Percentiles rank a stretch among this genome's conserved stretches.
These are phyloP conservation scores for Drosophila gunungcola DNA, from an alignment of 1,140 invertebrate genomes.

Conservation along the genomic window DNA sequence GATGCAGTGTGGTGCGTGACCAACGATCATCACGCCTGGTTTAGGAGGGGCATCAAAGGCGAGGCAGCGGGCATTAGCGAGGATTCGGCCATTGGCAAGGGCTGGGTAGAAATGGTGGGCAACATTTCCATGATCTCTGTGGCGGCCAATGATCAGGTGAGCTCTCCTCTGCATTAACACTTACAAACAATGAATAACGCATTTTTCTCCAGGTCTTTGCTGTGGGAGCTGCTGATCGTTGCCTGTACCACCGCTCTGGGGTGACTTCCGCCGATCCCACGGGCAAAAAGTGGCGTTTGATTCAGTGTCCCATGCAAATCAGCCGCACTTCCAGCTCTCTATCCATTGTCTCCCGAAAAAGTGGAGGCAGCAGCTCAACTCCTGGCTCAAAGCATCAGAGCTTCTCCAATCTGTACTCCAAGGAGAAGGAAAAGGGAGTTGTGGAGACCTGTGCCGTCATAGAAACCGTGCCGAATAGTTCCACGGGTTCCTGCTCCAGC, in stretches of 20 bases:
- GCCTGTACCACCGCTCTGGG: constrained; percentile 92
- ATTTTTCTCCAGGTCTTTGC: constrained; percentile 86
- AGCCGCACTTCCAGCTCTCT: constrained; percentile 91
- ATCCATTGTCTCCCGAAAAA: constrained; percentile 79
- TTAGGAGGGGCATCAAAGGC: constrained; percentile 92
- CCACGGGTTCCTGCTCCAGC: constrained; percentile 83
- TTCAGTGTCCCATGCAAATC: constrained; percentile 91
- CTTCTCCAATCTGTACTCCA: constrained; percentile 78
- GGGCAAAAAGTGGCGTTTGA: constrained; percentile 93
- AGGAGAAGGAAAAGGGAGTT: constrained; percentile 81
- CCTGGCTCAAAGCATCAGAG: constrained; percentile 83
- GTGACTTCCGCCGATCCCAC: constrained; percentile 91
- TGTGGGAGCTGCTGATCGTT: constrained; percentile 88
- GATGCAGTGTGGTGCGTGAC: constrained; percentile 95
- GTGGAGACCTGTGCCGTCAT: constrained; percentile 77
- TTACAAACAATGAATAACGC: background rate
- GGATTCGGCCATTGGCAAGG: constrained; percentile 89
- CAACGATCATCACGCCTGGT: constrained; percentile 94
- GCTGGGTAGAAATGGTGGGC: constrained; percentile 94
- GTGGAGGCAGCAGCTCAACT: constrained; percentile 86
- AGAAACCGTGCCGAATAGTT: constrained; percentile 88
- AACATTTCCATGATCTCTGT: constrained; percentile 93
- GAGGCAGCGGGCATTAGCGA: constrained; percentile 89
- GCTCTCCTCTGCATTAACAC: constrained; percentile 86
- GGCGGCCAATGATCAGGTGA: constrained; percentile 92